phyloP scores from a whole-genome alignment of 1,140 invertebrate species.

The Brachionus sp. region DNA sequence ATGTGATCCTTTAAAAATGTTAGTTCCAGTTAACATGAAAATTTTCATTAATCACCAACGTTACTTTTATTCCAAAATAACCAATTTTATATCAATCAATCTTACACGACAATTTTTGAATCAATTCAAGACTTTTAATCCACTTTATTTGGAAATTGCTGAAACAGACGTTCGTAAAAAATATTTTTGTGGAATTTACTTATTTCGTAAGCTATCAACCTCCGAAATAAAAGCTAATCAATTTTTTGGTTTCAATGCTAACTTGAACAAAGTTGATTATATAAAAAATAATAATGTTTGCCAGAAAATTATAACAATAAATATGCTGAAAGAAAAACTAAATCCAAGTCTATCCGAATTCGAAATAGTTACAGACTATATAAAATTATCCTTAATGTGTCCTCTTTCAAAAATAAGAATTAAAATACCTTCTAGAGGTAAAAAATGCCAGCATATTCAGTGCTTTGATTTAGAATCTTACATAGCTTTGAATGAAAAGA shows the following conservation, averaged over 20 bases:
- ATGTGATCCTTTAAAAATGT: not conserved
- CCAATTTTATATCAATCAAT: not conserved
- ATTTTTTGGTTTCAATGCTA: not conserved
- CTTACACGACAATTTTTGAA: not conserved
- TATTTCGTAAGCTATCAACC: not conserved
- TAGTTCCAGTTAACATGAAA: not conserved
- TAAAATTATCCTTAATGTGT: constrained; percentile 61
- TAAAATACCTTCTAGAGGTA: constrained; percentile 78
- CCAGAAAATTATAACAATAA: not conserved
- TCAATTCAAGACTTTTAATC: not conserved
- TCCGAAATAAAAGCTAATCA: not conserved
- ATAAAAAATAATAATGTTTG: not conserved
- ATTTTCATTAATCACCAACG: not conserved
- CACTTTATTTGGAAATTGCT: not conserved
- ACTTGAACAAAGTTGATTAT: not conserved
- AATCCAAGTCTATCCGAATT: not conserved
- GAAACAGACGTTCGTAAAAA: not conserved
- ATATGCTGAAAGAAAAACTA: constrained; percentile 44
- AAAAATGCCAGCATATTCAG: constrained; percentile 87
- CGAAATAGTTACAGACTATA: constrained; percentile 64
- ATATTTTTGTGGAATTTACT: constrained; percentile 8
- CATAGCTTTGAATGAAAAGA: constrained; percentile 96
- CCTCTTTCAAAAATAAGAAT: constrained; percentile 91
- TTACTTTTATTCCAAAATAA: not conserved
- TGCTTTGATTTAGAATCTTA: constrained; percentile 93